These are phyloP conservation scores for Melanostoma mellinum DNA, from an alignment of 2,888 invertebrate species.

Conservation along the genomic window DNA sequence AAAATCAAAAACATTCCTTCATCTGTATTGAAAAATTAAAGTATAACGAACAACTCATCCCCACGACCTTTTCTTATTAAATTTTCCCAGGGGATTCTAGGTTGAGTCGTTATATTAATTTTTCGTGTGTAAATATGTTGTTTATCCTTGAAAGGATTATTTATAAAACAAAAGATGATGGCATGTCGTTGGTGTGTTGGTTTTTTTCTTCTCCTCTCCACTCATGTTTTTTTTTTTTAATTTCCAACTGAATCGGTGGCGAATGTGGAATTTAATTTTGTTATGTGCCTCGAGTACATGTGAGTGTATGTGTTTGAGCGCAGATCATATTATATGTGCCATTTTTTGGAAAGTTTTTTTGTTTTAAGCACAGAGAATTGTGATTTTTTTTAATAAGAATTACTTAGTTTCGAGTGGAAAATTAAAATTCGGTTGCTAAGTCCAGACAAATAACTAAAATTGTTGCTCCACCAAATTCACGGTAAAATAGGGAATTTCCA, in stretches of 20 bases:
- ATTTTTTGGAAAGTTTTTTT: slow-evolving; percentile 18
- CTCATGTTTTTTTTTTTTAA: not conserved
- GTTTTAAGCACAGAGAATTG: slow-evolving; percentile 4
- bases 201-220: not conserved
- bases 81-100: slow-evolving; percentile 30
- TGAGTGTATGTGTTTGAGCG: slow-evolving; percentile 24
- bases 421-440: slow-evolving; percentile 60
- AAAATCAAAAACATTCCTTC: slow-evolving; percentile 64
- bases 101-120: slow-evolving; percentile 58
- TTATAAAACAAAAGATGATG: slow-evolving; percentile 68
- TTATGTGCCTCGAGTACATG: not conserved
- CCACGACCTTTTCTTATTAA: slow-evolving; percentile 57
- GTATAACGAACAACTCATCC: slow-evolving; percentile 45
- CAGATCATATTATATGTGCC: slow-evolving; percentile 31
- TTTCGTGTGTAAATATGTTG: slow-evolving; percentile 68
- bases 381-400: slow-evolving; percentile 58
- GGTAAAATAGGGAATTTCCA: no score
- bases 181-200: slow-evolving; percentile 27
- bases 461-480: not conserved
- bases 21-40: slow-evolving; percentile 68
- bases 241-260: slow-evolving; percentile 20
- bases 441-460: slow-evolving; percentile 32
- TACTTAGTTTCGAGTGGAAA: slow-evolving; percentile 53
- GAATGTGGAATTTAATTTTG: slow-evolving; percentile 57
- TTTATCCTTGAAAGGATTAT: slow-evolving; percentile 65